Evolutionary conservation across 2,888 invertebrate genomes (phyloP), one percentile per base, ranked within the genome.

Genomic region (Lydus trimaculatus): DNA sequence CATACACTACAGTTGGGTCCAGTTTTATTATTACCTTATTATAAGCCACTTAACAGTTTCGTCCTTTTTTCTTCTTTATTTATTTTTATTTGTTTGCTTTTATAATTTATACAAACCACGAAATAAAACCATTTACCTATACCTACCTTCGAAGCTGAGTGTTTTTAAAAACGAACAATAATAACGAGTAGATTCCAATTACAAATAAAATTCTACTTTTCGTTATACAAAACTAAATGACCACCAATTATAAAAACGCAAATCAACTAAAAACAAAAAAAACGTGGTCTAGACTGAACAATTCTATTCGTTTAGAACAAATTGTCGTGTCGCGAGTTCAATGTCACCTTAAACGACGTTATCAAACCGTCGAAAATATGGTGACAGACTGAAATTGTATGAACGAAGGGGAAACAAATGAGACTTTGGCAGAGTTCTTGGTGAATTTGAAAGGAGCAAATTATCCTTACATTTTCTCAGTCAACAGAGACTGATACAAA

Each of bases 401-500:
- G 66, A 69, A 67, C 62, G 69, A 61, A 11, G 13, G 20, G 71
- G 66, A 71, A 72, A 72, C 69, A 68, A 73, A 72, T 64, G 70
- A 67, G 72, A 73, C 71, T 73, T 73, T 72, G 65, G 72, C 64
- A 70, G 67, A 72, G 70, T 72, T 72, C 70, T 64, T 61, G 66
- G 33, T 63, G 64, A 71, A 73, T 73, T 71, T 69, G 64, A 64
- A 63, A 72, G 60, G 69, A 73, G 70, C 67, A 73, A 73, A 75
- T 75, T 75, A 74, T 74, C 69, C 69, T 63, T 31, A 64, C 69
- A 74, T 72, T 75, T 74, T 73, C 68, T 60, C 69, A 71, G 70
- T 72, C 69, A 73, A 72, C 71, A 68, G 23, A 52, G 23, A 52
- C n/a, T 17, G 17, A 43, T 13, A 43, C 17, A 43, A 7, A 33